A percentile compares a stretch with the other conserved stretches of the same genome.
Conservation (phyloP, 2,113 vertebrate genomes). For the Lamprotornis superbus region DNA sequence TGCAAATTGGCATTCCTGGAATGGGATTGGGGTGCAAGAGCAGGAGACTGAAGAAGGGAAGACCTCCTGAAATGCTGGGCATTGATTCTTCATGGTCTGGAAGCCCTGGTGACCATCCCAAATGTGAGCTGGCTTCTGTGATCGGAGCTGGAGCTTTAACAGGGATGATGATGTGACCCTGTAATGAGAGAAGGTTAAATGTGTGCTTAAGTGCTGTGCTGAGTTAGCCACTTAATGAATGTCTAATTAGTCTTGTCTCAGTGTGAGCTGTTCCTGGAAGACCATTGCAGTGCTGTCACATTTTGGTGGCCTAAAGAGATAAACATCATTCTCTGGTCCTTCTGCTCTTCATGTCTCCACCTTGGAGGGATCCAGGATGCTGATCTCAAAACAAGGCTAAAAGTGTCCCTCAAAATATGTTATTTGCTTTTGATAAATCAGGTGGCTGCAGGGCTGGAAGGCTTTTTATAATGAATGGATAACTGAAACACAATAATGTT, state of each 20-base stretch:
- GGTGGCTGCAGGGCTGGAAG: neutral
- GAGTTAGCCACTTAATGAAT: constrained; percentile 34
- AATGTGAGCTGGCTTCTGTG: neutral
- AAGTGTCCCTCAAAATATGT: neutral
- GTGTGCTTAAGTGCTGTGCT: constrained; percentile 36
- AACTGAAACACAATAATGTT: neutral
- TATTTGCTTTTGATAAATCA: neutral
- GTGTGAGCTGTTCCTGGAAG: neutral
- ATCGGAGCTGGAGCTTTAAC: neutral
- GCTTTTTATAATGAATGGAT: neutral
- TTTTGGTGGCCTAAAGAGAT: neutral
- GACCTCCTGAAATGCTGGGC: neutral
- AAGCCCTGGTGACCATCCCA: neutral
- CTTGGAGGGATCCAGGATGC: neutral
- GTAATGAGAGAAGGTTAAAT: constrained; percentile 51
- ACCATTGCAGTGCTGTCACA: neutral
- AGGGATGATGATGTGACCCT: neutral
- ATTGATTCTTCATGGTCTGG: neutral
- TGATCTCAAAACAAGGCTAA: neutral
- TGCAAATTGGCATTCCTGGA: neutral
- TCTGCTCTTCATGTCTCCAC: neutral
- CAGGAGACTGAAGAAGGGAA: neutral
- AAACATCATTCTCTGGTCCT: neutral
- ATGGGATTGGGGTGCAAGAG: neutral
- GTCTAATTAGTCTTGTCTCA: constrained; percentile 15